Evolutionary conservation across 2,888 invertebrate genomes (phyloP), one percentile per base, ranked within the genome.

Genomic region (Eristalis pertinax): DNA sequence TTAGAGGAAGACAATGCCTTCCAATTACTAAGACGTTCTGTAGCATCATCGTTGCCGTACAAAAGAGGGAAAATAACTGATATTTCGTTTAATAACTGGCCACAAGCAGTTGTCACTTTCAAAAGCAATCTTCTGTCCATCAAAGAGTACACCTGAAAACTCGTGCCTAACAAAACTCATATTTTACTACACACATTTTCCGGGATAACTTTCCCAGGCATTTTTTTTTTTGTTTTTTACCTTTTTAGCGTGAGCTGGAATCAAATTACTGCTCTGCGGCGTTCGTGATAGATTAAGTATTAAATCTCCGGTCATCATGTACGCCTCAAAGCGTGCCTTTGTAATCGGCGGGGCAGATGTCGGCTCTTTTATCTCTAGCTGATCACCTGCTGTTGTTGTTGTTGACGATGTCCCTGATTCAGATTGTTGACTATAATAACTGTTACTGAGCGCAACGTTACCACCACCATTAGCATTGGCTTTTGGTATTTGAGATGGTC

Each of bases 261-360:
- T 92, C 82, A 96, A 93, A 89, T 94, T 94, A 89, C 94, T 94
- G 90, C 94, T 95, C 91, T 96, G 96, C 89, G 96, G 96, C 82
- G 96, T 97, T 90, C 97, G 94, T 85, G 98, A 98, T 89, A 98
- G 95, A 94, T 98, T 98, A 90, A 99, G 95, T 93, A 99, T 98
- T 91, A 98, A 95, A 93, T 99, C 98, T 64, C 99, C 99, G 38
- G 99, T 99, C 99, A 99, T 99, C 96, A 98, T 97, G 94, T 97
- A 99, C 79, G 98, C 97, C 94, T 98, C 98, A 94, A 97, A 98
- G 93, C 97, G 92, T 77, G 93, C 92, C 89, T 93, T 93, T 32
- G 91, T 90, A 81, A 92, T 91, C 43, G 92, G 93, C 70, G 91
- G 92, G 76, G 92, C 92, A 76, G 92, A 91, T 69, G 90, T 91